Conservation (phyloP, 1,140 invertebrate species). For the Cyphomyrmex costatus region DNA sequence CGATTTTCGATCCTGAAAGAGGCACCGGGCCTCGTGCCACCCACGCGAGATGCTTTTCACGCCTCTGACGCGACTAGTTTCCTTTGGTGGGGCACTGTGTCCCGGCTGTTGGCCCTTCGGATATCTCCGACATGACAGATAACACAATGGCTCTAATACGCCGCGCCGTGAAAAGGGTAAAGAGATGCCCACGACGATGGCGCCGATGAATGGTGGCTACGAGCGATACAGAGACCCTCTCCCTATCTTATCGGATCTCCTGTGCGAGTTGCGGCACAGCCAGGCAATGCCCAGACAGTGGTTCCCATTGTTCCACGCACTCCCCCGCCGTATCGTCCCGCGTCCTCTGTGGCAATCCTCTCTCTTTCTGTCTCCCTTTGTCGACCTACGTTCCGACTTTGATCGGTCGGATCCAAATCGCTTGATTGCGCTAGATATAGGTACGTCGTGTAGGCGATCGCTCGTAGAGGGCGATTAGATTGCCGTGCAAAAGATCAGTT, state of each 20-base stretch:
- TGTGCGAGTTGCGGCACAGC: slow-evolving; percentile 65
- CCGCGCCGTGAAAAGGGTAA: slow-evolving; percentile 80
- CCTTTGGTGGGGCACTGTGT: slow-evolving; percentile 75
- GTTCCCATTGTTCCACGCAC: slow-evolving; percentile 78
- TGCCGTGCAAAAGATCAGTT: slow-evolving; percentile 13
- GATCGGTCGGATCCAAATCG: slow-evolving; percentile 34
- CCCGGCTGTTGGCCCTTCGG: slow-evolving; percentile 79
- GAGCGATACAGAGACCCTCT: slow-evolving; percentile 60
- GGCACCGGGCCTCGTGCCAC: slow-evolving; percentile 74
- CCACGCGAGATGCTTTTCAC: slow-evolving; percentile 80
- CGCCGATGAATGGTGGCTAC: slow-evolving; percentile 76
- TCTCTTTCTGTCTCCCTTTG: slow-evolving; percentile 34
- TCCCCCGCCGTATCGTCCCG: slow-evolving; percentile 48
- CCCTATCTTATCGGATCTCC: slow-evolving; percentile 81
- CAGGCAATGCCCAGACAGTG: slow-evolving; percentile 76
- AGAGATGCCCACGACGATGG: slow-evolving; percentile 75
- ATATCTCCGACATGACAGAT: slow-evolving; percentile 81
- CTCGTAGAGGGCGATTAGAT: slow-evolving; percentile 28
- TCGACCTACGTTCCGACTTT: slow-evolving; percentile 36
- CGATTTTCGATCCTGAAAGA: slow-evolving; percentile 56
- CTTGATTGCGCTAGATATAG: slow-evolving; percentile 60
- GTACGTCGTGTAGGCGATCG: slow-evolving; percentile 47
- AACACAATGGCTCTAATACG: slow-evolving; percentile 83
- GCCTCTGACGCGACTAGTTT: slow-evolving; percentile 80
- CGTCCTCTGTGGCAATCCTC: neutral